A percentile compares a stretch with the other conserved stretches of the same genome.
Conservation (phyloP, 2,888 invertebrate species). For the Lycophotia porphyrea region DNA sequence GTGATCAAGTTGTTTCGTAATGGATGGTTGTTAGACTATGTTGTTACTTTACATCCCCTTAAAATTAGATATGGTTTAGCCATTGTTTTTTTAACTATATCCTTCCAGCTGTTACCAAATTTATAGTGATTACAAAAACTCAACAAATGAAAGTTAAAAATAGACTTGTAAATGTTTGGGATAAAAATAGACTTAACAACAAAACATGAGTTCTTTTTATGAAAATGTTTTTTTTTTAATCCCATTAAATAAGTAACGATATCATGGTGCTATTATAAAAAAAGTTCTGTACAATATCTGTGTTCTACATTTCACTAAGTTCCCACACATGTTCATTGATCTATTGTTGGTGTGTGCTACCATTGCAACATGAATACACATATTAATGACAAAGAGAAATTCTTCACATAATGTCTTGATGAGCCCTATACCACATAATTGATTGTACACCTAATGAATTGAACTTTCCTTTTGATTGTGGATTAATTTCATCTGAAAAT, state of each 20-base stretch:
- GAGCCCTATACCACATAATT: constrained; percentile 19
- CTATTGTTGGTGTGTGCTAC: constrained; percentile 63
- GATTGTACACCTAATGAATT: constrained; percentile 19
- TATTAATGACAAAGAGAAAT: constrained; percentile 54
- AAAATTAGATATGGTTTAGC: neutral
- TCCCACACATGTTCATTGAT: constrained; percentile 63
- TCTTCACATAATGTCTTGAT: constrained; percentile 54
- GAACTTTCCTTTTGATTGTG: constrained; percentile 9
- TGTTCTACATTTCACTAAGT: constrained; percentile 47
- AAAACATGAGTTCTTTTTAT: neutral
- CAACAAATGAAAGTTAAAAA: constrained; percentile 25
- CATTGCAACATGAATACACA: constrained; percentile 48
- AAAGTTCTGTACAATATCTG: constrained; percentile 40
- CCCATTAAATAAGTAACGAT: neutral
- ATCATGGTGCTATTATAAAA: constrained; percentile 5
- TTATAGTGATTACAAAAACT: constrained; percentile 28
- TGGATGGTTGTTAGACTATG: constrained; percentile 43
- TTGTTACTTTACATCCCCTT: constrained; percentile 15
- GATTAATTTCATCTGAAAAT: neutral
- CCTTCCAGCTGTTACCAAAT: constrained; percentile 58
- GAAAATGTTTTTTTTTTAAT: neutral
- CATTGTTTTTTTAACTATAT: neutral
- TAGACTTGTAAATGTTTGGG: constrained; percentile 33
- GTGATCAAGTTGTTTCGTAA: constrained; percentile 65
- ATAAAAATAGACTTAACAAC: constrained; percentile 36